Evolutionary conservation across 2,888 invertebrate genomes (phyloP).

Genomic region (Eilema sororculum): DNA sequence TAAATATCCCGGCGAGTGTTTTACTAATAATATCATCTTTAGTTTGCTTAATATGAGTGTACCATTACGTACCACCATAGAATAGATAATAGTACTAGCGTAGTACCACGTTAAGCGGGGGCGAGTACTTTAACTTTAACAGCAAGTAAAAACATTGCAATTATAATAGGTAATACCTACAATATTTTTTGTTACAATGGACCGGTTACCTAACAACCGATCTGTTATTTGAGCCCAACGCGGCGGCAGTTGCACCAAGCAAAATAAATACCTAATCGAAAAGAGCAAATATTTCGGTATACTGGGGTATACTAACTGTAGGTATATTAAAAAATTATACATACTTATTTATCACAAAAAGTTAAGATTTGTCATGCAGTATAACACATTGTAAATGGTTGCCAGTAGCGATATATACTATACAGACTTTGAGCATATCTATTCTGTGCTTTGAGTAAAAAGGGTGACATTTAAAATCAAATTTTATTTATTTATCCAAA

Average conservation of each 20-base stretch:
- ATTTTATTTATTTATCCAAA: background rate
- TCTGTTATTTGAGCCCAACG: slow-evolving; percentile 70
- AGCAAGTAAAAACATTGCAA: slow-evolving; percentile 69
- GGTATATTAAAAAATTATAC: slow-evolving; percentile 46
- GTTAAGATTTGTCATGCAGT: slow-evolving; percentile 72
- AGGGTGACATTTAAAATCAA: background rate
- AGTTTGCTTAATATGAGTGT: too few species aligned
- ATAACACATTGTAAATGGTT: slow-evolving; percentile 62
- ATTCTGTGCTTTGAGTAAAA: too few species aligned
- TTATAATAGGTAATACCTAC: slow-evolving; percentile 53
- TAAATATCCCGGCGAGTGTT: too few species aligned
- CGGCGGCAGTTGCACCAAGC: slow-evolving; percentile 65
- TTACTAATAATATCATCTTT: too few species aligned
- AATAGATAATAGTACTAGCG: too few species aligned
- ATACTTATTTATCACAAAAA: slow-evolving; percentile 54
- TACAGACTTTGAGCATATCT: too few species aligned
- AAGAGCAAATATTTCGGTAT: slow-evolving; percentile 46
- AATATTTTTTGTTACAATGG: slow-evolving; percentile 66
- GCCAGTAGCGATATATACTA: slow-evolving; percentile 62
- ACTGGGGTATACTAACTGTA: slow-evolving; percentile 23
- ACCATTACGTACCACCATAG: too few species aligned
- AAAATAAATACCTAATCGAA: slow-evolving; percentile 59
- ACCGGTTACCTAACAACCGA: slow-evolving; percentile 60
- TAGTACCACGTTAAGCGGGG: too few species aligned
- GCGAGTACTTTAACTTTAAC: slow-evolving; percentile 48